Percentiles rank a stretch among this genome's conserved stretches.
These are phyloP conservation scores for Drosophila kanekoi DNA, from an alignment of 2,888 invertebrate species.

Conservation along the genomic window DNA sequence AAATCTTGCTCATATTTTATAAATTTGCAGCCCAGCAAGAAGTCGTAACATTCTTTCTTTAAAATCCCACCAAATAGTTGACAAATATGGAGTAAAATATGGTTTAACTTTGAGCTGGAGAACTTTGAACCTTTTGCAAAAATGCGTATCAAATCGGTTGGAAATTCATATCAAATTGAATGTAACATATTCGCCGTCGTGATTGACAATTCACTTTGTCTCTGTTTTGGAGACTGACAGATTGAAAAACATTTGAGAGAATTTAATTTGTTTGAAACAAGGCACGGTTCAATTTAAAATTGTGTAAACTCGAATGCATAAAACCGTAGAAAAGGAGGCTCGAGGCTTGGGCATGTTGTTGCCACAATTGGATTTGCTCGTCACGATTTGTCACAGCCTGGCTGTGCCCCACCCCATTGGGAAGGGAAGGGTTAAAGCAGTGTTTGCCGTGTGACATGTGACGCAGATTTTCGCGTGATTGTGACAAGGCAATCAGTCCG, in stretches of 20 bases:
- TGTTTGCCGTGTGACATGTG: conserved; percentile 62
- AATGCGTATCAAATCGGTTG: conserved; percentile 61
- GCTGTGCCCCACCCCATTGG: conserved; percentile 21
- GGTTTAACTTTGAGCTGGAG: neutral
- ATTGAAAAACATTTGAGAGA: conserved; percentile 70
- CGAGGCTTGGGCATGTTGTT: conserved; percentile 46
- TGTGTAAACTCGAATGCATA: conserved; percentile 70
- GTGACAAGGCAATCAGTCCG: conserved; percentile 72
- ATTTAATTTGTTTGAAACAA: conserved; percentile 77
- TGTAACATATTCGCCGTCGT: conserved; percentile 48
- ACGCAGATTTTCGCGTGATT: conserved; percentile 73
- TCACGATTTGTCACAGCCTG: conserved; percentile 78
- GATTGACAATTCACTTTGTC: conserved; percentile 81
- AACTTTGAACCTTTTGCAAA: conserved; percentile 14
- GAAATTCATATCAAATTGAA: conserved; percentile 37
- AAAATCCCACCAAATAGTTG: neutral
- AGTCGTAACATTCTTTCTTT: too few relatives aligned
- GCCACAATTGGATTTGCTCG: conserved; percentile 70
- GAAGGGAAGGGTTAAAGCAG: conserved; percentile 69
- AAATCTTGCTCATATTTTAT: neutral
- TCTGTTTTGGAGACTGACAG: conserved; percentile 63
- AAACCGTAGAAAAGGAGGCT: conserved; percentile 55
- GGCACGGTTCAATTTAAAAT: conserved; percentile 78
- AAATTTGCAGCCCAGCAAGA: too few relatives aligned
- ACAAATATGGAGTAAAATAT: neutral